Percentiles rank a stretch among this genome's conserved stretches.
Conservation (phyloP, 2,113 vertebrate species). For the Phoxinus phoxinus region DNA sequence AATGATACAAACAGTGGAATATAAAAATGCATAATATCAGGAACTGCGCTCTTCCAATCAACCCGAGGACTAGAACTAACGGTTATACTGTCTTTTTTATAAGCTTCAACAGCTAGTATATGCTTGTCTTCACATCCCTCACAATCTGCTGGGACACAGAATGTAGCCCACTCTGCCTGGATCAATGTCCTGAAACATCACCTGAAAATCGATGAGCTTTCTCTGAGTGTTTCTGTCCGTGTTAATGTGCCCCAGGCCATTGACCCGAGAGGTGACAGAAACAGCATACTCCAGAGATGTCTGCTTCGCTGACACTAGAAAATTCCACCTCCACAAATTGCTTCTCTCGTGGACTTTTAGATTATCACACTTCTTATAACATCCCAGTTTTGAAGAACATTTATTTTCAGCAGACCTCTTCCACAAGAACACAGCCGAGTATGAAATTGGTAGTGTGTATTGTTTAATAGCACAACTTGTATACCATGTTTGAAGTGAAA, state of each 20-base stretch:
- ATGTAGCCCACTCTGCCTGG: constrained; percentile 32
- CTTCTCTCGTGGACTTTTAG: neutral
- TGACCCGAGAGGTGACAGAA: constrained; percentile 34
- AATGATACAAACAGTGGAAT: neutral
- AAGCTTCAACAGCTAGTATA: neutral
- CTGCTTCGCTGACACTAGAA: constrained; percentile 20
- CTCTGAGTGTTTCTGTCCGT: constrained; percentile 29
- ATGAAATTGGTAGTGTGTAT: neutral
- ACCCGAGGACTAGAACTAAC: neutral
- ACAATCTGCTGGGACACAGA: constrained; percentile 28
- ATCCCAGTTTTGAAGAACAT: neutral
- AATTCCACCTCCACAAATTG: constrained; percentile 21
- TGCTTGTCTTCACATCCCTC: constrained; percentile 35
- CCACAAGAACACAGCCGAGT: neutral
- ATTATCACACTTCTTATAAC: neutral
- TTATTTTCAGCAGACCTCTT: neutral
- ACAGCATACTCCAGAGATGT: constrained; percentile 36
- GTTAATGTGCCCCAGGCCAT: constrained; percentile 29
- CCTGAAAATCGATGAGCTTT: constrained; percentile 57
- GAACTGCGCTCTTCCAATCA: neutral
- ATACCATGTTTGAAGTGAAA: neutral
- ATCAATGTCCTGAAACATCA: constrained; percentile 59
- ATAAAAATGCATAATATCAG: neutral
- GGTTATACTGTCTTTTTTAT: neutral
- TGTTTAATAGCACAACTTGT: neutral